phyloP scores from a whole-genome alignment of 2,888 invertebrate species.

The Andrena haemorrhoa region DNA sequence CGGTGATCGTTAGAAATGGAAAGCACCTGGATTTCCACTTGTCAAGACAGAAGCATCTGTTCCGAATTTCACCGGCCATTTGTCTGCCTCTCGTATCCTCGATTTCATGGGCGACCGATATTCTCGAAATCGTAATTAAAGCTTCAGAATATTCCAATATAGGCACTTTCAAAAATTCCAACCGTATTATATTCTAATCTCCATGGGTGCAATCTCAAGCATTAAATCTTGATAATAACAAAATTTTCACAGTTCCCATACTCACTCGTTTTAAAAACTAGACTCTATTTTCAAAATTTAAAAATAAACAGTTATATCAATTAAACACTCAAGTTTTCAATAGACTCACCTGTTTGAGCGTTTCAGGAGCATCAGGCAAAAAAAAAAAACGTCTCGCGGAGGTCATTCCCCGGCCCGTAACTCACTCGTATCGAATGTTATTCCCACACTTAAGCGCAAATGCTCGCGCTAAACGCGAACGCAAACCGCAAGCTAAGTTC shows the following conservation, averaged over 20 bases:
- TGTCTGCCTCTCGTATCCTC: conserved; percentile 9
- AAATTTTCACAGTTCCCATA: too few relatives aligned
- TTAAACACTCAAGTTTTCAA: not conserved
- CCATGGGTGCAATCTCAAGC: too few relatives aligned
- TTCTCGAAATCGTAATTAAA: not conserved
- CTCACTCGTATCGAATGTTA: conserved; percentile 57
- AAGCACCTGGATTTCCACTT: conserved; percentile 72
- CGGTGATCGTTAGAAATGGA: conserved; percentile 73
- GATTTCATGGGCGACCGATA: conserved; percentile 18
- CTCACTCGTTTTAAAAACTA: too few relatives aligned
- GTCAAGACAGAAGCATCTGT: conserved; percentile 52
- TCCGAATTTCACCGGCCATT: conserved; percentile 61
- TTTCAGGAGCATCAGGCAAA: not conserved
- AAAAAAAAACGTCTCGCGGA: conserved; percentile 23
- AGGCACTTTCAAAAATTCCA: not conserved
- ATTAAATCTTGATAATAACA: too few relatives aligned
- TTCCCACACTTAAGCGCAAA: conserved; percentile 49
- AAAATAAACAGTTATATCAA: too few relatives aligned
- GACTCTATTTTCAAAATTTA: too few relatives aligned
- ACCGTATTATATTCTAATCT: too few relatives aligned
- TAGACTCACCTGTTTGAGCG: not conserved
- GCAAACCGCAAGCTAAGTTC: conserved; percentile 63
- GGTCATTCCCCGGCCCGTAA: conserved; percentile 27
- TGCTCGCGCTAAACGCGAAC: conserved; percentile 53
- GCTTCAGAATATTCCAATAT: not conserved